A percentile compares a stretch with the other conserved stretches of the same genome.
These are phyloP conservation scores for Strigops habroptila DNA, from an alignment of 2,113 vertebrate genomes.

Conservation along the genomic window DNA sequence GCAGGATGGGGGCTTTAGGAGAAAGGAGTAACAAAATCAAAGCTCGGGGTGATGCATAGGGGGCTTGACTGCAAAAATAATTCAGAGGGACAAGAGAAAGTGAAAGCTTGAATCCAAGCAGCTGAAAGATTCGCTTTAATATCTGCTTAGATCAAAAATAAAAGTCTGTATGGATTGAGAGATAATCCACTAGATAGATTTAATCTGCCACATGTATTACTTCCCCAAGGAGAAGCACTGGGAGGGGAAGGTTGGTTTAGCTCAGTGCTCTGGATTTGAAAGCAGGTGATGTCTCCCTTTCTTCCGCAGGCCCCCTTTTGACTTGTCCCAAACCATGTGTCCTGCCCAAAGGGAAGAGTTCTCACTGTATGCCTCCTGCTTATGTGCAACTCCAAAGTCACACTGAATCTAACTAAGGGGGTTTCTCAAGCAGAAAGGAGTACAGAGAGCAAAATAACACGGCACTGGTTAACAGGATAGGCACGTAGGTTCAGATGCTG, in stretches of 20 bases:
- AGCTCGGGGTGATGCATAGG: not conserved
- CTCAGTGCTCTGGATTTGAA: not conserved
- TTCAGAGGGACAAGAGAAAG: not conserved
- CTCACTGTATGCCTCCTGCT: fast-evolving
- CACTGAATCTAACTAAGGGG: not conserved
- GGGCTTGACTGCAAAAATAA: not conserved
- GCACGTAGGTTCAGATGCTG: not conserved
- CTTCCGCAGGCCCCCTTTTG: not conserved
- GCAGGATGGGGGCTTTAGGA: not conserved
- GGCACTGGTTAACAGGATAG: not conserved
- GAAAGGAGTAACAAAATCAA: not conserved
- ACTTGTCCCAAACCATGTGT: not conserved
- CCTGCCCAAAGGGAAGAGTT: not conserved
- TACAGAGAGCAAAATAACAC: not conserved
- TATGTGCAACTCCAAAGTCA: not conserved
- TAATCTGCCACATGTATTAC: constrained; percentile 17
- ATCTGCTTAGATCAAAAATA: constrained; percentile 37
- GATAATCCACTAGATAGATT: constrained; percentile 40
- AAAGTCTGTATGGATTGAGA: constrained; percentile 36
- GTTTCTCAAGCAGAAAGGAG: not conserved
- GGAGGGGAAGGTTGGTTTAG: not conserved
- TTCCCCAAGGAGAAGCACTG: not conserved
- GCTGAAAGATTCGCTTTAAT: constrained; percentile 27
- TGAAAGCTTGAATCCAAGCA: constrained; percentile 26
- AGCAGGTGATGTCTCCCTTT: not conserved